phyloP scores from a whole-genome alignment of 2,797 vertebrate genomes.

The Eulemur albifrons region DNA sequence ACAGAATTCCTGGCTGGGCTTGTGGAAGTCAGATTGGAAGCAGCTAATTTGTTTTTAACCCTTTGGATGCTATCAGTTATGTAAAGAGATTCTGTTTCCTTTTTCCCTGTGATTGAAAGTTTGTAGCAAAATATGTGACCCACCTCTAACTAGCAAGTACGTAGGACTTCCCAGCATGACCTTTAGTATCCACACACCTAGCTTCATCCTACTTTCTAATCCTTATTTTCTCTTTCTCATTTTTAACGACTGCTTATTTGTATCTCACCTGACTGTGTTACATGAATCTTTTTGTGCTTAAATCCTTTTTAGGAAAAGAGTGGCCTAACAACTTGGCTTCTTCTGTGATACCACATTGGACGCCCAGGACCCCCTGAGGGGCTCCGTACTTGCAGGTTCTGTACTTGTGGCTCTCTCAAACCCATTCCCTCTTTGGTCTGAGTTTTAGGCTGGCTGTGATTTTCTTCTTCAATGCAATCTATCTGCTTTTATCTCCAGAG shows the following conservation, averaged over 20 bases:
- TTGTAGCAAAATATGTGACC: neutral
- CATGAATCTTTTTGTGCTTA: neutral
- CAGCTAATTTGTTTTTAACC: neutral
- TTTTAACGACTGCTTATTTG: neutral
- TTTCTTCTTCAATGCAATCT: neutral
- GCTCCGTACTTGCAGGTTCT: neutral
- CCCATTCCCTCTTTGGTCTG: neutral
- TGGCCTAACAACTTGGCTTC: neutral
- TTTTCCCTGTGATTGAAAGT: neutral
- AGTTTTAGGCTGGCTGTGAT: neutral
- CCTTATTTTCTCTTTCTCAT: neutral
- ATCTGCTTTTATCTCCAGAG: neutral
- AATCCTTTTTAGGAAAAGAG: neutral
- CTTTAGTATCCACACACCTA: neutral
- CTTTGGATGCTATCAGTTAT: neutral
- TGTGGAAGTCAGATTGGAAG: neutral
- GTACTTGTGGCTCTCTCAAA: neutral
- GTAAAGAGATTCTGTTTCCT: neutral
- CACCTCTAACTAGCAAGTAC: neutral
- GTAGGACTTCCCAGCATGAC: slow-evolving; percentile 4
- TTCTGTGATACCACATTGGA: neutral
- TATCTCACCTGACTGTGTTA: neutral
- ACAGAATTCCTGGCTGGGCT: neutral
- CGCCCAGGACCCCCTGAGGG: neutral
- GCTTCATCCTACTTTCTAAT: neutral